Evolutionary conservation across 2,888 invertebrate species (phyloP).

Genomic region (Leptogaster cylindrica): DNA sequence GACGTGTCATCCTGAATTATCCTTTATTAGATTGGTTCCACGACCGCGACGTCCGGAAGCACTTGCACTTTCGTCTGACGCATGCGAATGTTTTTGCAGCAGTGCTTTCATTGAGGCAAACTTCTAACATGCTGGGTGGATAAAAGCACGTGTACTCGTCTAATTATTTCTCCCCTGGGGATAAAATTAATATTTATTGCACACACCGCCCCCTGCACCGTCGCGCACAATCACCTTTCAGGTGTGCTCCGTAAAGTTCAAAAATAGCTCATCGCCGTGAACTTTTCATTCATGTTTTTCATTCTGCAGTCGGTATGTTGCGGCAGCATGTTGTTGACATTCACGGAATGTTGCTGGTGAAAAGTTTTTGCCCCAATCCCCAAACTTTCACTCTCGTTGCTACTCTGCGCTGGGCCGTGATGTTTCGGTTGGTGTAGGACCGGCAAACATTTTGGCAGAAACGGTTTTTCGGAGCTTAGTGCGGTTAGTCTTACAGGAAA

Average conservation of each 20-base stretch:
- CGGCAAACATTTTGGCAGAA: slow-evolving; percentile 32
- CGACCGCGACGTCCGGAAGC: too few relatives aligned
- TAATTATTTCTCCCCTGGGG: slow-evolving; percentile 6
- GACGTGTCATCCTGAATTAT: too few relatives aligned
- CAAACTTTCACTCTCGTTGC: slow-evolving; percentile 20
- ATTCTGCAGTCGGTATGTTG: not conserved
- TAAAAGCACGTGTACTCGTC: not conserved
- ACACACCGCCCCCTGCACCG: not conserved
- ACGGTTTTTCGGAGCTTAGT: slow-evolving; percentile 24
- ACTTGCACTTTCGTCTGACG: slow-evolving; percentile 9
- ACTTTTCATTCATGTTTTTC: slow-evolving; percentile 23
- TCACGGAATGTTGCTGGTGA: slow-evolving; percentile 4
- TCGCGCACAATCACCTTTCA: not conserved
- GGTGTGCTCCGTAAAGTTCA: not conserved
- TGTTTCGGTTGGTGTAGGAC: slow-evolving; percentile 8
- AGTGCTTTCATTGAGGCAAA: not conserved
- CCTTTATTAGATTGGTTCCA: too few relatives aligned
- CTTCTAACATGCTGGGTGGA: too few relatives aligned
- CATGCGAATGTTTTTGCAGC: slow-evolving; percentile 5
- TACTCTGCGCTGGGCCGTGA: slow-evolving; percentile 19
- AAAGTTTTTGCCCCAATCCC: too few relatives aligned
- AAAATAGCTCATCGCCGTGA: not conserved
- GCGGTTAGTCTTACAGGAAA: slow-evolving; percentile 18
- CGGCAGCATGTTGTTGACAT: slow-evolving; percentile 3
- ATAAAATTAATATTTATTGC: slow-evolving; percentile 9